Evolutionary conservation across 1,140 invertebrate genomes (phyloP), one percentile per base, ranked within the genome.

Genomic region (Subanguina moxae): DNA sequence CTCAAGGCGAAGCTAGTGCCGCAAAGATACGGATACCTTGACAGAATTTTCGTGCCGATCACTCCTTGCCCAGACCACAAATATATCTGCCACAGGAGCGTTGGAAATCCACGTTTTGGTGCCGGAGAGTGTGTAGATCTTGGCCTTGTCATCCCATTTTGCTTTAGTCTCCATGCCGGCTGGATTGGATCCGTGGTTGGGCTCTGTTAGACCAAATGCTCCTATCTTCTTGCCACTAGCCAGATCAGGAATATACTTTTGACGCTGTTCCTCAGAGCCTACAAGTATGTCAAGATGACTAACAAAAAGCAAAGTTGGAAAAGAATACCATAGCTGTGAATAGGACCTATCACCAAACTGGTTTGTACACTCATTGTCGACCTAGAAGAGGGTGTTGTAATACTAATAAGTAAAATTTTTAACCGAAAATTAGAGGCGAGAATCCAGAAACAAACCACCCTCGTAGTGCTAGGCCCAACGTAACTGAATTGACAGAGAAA

Each of bases 311-410:
- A 42, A 27, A 21, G 17, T n/a, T 43, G 7, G 19, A 21, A 64
- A 73, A 42, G 27, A 38, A 17, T 59, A 77, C 78, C 79, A 57
- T 88, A 94, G 72, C 87, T 87, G 79, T 93, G 88, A 77, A 98
- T 97, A 1, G 93, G 90, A 56, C 90, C 89, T 89, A 93, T 94
- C 0, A 92, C 93, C 56, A 99, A 86, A 15, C 93, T 95, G n/a
- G 94, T 97, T 83, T 99, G 96, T 0, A 99, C 96, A 83, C 93
- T 97, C 83, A 97, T 88, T 0, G 92, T 90, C 1, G 94, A 98
- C 76, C 32, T 38, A 38, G 11, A 38, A 38, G 11, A 38, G 11
- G 32, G 11, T 38, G 3, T 38, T 38, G 32, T n/a, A n/a, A n/a
- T n/a, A n/a, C n/a, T n/a, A n/a, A n/a, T n/a, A n/a, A n/a, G n/a